These are phyloP conservation scores for Orius insidiosus DNA, from an alignment of 1,140 invertebrate genomes.

Conservation along the genomic window DNA sequence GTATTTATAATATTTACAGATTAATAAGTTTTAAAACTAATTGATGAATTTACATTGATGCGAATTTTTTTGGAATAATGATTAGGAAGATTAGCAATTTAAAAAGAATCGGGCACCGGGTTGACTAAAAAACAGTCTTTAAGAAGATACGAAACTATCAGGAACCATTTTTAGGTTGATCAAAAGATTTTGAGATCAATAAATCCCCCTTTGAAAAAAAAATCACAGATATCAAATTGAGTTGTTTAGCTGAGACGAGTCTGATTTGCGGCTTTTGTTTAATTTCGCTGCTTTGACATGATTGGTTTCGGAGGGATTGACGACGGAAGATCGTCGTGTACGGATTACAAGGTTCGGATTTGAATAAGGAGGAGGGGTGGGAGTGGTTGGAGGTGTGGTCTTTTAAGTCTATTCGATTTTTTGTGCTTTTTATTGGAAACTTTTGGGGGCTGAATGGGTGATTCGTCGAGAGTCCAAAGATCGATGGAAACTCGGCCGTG, in stretches of 20 bases:
- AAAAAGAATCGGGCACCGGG: not conserved
- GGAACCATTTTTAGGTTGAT: not conserved
- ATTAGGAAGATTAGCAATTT: too few species aligned
- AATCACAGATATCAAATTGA: too few species aligned
- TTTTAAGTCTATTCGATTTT: not conserved
- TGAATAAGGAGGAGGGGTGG: slow-evolving; percentile 25
- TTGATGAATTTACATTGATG: too few species aligned
- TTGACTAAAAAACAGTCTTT: not conserved
- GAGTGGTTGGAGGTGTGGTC: slow-evolving; percentile 4
- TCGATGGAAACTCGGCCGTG: slow-evolving; percentile 61
- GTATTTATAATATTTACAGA: too few species aligned
- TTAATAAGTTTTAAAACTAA: too few species aligned
- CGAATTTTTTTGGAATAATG: too few species aligned
- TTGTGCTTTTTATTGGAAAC: slow-evolving; percentile 10
- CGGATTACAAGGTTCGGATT: slow-evolving; percentile 34
- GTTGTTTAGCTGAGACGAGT: too few species aligned
- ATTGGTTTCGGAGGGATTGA: slow-evolving; percentile 13
- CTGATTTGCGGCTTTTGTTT: slow-evolving; percentile 10
- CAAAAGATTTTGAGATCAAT: too few species aligned
- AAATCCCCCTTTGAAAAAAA: too few species aligned
- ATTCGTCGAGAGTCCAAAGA: slow-evolving; percentile 61
- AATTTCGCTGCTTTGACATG: too few species aligned
- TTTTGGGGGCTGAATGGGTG: slow-evolving; percentile 35
- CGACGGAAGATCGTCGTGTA: slow-evolving; percentile 28
- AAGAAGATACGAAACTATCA: not conserved